Conservation (phyloP, 2,113 vertebrate species). For the Malurus elegans region DNA sequence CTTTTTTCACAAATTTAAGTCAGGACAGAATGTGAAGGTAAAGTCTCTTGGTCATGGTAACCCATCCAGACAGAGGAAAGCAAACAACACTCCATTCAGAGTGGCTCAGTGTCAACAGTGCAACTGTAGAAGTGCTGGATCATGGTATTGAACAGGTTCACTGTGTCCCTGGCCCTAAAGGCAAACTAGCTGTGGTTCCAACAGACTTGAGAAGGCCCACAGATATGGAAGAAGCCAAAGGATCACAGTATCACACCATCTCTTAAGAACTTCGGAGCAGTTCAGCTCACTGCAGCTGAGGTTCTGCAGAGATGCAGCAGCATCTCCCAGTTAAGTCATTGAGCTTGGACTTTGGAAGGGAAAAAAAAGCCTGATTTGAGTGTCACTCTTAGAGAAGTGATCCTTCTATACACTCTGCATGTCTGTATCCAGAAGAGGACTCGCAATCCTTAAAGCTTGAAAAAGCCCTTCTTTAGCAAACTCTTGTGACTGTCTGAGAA, state of each 20-base stretch:
- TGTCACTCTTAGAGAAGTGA: neutral
- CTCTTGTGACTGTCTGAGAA: neutral
- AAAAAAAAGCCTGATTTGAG: neutral
- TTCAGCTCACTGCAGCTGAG: neutral
- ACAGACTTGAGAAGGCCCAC: neutral
- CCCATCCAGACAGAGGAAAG: neutral
- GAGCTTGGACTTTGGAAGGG: neutral
- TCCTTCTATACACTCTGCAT: neutral
- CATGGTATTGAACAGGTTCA: neutral
- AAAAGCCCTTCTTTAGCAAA: neutral
- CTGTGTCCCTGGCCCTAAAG: neutral
- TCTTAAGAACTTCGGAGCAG: neutral
- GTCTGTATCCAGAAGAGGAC: neutral
- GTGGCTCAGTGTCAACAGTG: neutral
- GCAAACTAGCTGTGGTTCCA: neutral
- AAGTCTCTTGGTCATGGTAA: neutral
- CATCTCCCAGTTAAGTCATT: neutral
- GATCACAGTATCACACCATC: neutral
- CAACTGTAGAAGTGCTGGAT: neutral
- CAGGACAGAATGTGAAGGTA: neutral
- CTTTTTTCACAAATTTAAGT: neutral
- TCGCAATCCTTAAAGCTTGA: neutral
- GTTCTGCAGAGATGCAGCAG: neutral
- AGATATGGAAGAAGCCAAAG: neutral
- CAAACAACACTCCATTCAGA: neutral